These are phyloP conservation scores for Apamea monoglypha DNA, from an alignment of 2,888 invertebrate species.

Conservation along the genomic window DNA sequence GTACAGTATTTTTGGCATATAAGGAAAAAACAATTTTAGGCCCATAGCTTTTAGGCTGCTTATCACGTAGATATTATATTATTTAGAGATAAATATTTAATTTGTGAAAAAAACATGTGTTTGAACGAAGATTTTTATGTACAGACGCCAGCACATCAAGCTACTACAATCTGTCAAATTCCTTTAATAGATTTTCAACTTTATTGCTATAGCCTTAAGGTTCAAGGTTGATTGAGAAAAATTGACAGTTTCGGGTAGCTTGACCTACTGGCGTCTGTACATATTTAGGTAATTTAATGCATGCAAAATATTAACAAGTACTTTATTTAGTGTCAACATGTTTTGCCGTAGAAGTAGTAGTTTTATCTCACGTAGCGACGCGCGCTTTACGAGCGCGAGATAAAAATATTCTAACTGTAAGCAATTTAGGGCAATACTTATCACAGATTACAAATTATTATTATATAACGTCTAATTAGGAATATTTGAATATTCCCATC, in stretches of 20 bases:
- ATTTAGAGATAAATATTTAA: background rate
- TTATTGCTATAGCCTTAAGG: too few relatives aligned
- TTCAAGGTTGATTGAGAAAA: too few relatives aligned
- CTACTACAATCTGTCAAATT: too few relatives aligned
- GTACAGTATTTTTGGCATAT: slow-evolving; percentile 17
- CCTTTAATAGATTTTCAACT: too few relatives aligned
- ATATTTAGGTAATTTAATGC: background rate
- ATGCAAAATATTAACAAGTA: background rate
- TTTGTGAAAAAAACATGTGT: background rate
- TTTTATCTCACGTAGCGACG: background rate
- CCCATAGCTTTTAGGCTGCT: background rate
- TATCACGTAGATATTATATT: background rate
- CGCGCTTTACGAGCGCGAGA: background rate
- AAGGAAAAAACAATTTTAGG: background rate
- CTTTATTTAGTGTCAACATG: background rate
- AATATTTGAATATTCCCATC: background rate
- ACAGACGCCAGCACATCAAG: too few relatives aligned
- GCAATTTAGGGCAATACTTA: background rate
- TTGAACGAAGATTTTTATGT: too few relatives aligned
- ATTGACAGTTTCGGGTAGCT: too few relatives aligned
- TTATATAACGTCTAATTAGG: background rate
- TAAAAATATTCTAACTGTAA: background rate
- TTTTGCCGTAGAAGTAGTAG: background rate
- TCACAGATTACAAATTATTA: background rate
- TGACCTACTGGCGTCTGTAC: too few relatives aligned